A percentile compares a stretch with the other conserved stretches of the same genome.
Evolutionary conservation across 2,113 vertebrate species (phyloP).

Genomic region (Cololabis saira): DNA sequence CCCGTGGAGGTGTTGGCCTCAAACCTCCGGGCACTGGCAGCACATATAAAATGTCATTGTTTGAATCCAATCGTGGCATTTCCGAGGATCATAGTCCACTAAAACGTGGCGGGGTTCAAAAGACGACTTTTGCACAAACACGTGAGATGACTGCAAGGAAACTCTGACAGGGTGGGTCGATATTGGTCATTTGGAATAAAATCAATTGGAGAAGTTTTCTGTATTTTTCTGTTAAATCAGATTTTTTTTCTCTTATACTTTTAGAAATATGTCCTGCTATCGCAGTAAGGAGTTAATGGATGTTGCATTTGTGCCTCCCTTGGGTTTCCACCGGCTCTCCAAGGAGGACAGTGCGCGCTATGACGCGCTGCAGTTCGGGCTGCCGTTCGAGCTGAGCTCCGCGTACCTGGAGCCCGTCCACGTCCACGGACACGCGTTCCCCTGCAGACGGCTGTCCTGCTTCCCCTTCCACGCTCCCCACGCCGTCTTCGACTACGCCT

Average conservation of each 20-base stretch:
- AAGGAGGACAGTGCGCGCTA: conserved; percentile 55
- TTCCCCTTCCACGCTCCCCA: conserved; percentile 79
- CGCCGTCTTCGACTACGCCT: conserved; percentile 80
- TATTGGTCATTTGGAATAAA: no score
- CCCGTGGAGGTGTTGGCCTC: not conserved
- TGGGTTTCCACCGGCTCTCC: conserved; percentile 63
- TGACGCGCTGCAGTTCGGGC: conserved; percentile 68
- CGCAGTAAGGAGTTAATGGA: conserved; percentile 49
- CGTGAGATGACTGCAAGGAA: conserved; percentile 25
- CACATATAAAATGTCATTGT: conserved; percentile 2
- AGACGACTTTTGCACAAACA: no score
- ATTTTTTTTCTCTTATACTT: not conserved
- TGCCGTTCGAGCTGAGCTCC: conserved; percentile 75
- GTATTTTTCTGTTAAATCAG: accelerated
- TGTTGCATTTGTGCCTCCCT: conserved; percentile 63
- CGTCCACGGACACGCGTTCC: conserved; percentile 50
- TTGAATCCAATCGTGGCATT: not conserved
- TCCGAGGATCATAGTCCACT: no score
- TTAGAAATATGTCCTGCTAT: conserved; percentile 34
- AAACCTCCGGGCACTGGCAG: conserved; percentile 16
- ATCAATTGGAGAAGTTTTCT: not conserved
- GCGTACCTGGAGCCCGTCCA: conserved; percentile 73
- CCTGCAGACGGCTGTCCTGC: conserved; percentile 71
- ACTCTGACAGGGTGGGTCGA: conserved; percentile 31
- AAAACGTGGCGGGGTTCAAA: no score